These are phyloP conservation scores for Drosophila insularis DNA, from an alignment of 1,140 invertebrate species.

Conservation along the genomic window DNA sequence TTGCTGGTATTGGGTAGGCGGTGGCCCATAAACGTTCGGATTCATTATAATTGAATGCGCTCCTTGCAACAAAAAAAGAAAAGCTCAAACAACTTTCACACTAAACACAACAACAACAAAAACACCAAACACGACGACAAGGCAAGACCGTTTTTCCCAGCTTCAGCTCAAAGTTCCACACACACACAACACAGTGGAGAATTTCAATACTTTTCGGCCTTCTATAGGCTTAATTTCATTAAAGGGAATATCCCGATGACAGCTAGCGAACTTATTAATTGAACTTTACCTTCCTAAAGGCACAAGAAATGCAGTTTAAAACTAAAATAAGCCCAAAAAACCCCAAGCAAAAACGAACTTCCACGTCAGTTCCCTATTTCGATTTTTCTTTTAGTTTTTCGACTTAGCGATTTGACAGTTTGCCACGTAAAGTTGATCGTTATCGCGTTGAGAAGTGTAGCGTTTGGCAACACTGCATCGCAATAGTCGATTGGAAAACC, in stretches of 20 bases:
- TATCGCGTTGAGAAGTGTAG: background rate
- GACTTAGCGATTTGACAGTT: constrained; percentile 57
- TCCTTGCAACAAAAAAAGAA: constrained; percentile 3
- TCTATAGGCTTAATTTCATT: constrained; percentile 30
- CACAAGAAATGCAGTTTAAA: constrained; percentile 48
- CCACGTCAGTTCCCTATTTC: constrained; percentile 79
- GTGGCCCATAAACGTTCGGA: constrained; percentile 69
- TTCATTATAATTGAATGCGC: constrained; percentile 46
- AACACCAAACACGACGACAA: constrained; percentile 13
- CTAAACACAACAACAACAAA: constrained; percentile 13
- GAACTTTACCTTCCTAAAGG: constrained; percentile 26
- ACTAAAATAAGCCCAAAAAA: constrained; percentile 37
- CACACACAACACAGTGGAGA: constrained; percentile 13
- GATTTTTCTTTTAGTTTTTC: constrained; percentile 65
- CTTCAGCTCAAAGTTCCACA: constrained; percentile 67
- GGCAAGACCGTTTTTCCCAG: constrained; percentile 25
- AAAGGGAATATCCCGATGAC: constrained; percentile 26
- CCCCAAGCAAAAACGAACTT: constrained; percentile 67
- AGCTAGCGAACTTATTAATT: constrained; percentile 22
- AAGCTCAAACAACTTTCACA: constrained; percentile 67
- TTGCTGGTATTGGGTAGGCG: constrained; percentile 66
- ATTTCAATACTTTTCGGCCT: constrained; percentile 31
- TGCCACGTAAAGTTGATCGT: constrained; percentile 71
- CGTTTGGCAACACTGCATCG: constrained; percentile 26
- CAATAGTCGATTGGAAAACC: constrained; percentile 2